Percentiles rank a stretch among this genome's conserved stretches.
phyloP scores from a whole-genome alignment of 1,140 invertebrate species.

The Drosophila parabipectinata region DNA sequence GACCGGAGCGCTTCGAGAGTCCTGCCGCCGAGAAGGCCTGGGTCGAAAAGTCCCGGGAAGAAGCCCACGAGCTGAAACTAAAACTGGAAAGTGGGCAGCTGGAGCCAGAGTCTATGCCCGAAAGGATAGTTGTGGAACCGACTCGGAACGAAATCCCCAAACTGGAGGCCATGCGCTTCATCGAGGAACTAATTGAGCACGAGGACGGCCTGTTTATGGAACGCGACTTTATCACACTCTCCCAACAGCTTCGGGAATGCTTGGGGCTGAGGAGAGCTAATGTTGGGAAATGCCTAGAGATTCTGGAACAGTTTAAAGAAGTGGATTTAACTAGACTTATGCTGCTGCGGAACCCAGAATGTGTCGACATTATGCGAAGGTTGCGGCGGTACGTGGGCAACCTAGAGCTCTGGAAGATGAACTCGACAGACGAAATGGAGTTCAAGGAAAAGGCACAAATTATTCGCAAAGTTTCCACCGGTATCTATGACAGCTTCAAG shows the following conservation, averaged over 20 bases:
- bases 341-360: constrained; percentile 93
- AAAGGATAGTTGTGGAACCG: constrained; percentile 86
- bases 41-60: constrained; percentile 86
- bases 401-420: constrained; percentile 88
- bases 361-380: constrained; percentile 91
- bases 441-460: constrained; percentile 88
- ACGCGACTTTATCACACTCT: constrained; percentile 89
- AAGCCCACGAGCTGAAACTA: constrained; percentile 84
- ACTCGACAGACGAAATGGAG: constrained; percentile 85
- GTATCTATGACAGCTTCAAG: constrained; percentile 86
- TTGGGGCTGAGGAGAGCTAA: constrained; percentile 88
- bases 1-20: constrained; percentile 84
- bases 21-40: constrained; percentile 86
- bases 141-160: constrained; percentile 64
- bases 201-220: constrained; percentile 75
- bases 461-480: constrained; percentile 88
- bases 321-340: constrained; percentile 90
- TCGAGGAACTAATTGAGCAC: constrained; percentile 72
- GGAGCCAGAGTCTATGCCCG: constrained; percentile 86
- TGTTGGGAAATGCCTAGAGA: constrained; percentile 87
- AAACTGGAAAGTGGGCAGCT: constrained; percentile 86
- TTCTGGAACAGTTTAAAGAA: constrained; percentile 86
- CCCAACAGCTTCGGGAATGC: constrained; percentile 89
- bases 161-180: constrained; percentile 64
- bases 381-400: constrained; percentile 91